Base-by-base conservation (phyloP, 2,113 vertebrate genomes). In the Mobula hypostoma region DNA sequence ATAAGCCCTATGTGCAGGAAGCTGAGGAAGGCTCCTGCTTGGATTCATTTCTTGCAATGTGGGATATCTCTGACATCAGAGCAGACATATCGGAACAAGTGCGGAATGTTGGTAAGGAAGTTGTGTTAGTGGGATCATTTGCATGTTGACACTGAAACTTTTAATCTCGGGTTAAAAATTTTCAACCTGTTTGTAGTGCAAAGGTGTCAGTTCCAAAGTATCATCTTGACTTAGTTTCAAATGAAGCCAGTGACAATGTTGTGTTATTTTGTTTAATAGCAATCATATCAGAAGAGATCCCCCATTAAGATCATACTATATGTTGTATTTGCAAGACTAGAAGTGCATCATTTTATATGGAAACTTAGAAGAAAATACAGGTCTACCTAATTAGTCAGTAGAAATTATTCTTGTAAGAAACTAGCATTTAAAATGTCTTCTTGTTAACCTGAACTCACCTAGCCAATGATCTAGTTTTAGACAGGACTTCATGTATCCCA, bases 31-130 rank as follows among this genome's bases (percentile, higher is more conserved):
- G 97, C 27, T 99, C 99, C 0, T 99, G 99, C 96, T 99, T 99
- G 36, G 98, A 99, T 95, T 99, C 98, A 11, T 99, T 99, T 94
- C 97, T 98, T 95, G 99, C 99, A 24, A 99, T 99, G 99, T 99
- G 98, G 99, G 99, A 99, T 95, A 96, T 99, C 95, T 99, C 98
- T 36, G 99, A 99, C 94, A 96, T 99, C 94, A 97, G 98, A 95
- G 98, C 98, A 87, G 98, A 99, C 95, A 98, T 99, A 96, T 98
- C 98, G 0, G 99, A 99, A 95, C 99, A 99, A 97, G 98, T 99
- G 94, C 98, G 98, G 94, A 98, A 99, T 94, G 99, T 99, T 61
- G 99, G 99, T 99, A 96, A 97, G 99, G 96, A 95, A 78, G 24
- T 5, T 17, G 68, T 91, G 66, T 74, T 14, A 29, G 0, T 93